These are phyloP conservation scores for Drosophila persimilis DNA, from an alignment of 1,140 invertebrate species.

Conservation along the genomic window DNA sequence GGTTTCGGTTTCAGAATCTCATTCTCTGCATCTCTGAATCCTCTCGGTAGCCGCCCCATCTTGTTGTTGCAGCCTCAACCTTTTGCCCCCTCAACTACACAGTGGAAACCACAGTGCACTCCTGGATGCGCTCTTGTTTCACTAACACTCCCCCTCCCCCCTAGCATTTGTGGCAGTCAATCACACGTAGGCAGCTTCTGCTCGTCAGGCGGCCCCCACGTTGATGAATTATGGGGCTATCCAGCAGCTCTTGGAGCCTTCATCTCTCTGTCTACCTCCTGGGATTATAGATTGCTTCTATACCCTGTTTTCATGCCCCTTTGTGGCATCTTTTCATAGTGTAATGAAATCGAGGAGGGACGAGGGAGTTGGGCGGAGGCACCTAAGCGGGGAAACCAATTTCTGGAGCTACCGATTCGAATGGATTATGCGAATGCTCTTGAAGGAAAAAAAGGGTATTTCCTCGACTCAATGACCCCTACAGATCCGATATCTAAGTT, in stretches of 20 bases:
- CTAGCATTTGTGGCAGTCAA: conserved; percentile 43
- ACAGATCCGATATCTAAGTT: conserved; percentile 22
- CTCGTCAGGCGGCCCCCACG: conserved; percentile 32
- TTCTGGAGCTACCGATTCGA: conserved; percentile 37
- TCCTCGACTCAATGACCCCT: too few relatives aligned
- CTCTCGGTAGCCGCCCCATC: conserved; percentile 11
- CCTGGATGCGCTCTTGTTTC: neutral
- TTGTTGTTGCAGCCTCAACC: conserved; percentile 36
- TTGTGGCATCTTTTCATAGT: conserved; percentile 13
- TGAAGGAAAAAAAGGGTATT: neutral
- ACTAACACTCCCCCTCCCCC: too few relatives aligned
- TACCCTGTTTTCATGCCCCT: conserved; percentile 14
- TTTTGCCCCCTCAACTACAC: conserved; percentile 8
- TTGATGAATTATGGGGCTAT: conserved; percentile 42
- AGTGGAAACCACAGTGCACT: too few relatives aligned
- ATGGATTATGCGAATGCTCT: neutral
- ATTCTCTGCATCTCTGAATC: neutral
- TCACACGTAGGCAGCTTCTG: conserved; percentile 63
- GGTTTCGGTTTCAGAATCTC: conserved; percentile 30
- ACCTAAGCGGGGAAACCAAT: conserved; percentile 30
- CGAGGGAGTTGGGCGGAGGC: neutral
- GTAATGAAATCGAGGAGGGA: conserved; percentile 19
- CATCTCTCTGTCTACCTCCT: conserved; percentile 19
- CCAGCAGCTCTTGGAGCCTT: conserved; percentile 18
- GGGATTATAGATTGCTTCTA: conserved; percentile 19